A percentile compares a stretch with the other conserved stretches of the same genome.
These are phyloP conservation scores for Luscinia megarhynchos DNA, from an alignment of 2,797 vertebrate species.

Conservation along the genomic window DNA sequence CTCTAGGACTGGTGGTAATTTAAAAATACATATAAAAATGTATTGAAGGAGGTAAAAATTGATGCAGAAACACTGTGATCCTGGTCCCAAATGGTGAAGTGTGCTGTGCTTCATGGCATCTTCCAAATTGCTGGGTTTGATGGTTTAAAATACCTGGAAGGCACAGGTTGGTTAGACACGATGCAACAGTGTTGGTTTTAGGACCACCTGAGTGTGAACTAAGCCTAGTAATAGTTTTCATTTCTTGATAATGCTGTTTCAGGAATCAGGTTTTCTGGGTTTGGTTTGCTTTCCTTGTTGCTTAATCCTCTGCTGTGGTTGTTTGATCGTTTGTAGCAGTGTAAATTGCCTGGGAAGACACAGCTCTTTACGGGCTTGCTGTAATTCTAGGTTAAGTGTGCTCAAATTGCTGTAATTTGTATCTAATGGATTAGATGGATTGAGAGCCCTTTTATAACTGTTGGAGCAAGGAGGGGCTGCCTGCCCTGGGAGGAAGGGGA, in stretches of 20 bases:
- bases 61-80: background rate
- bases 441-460: conserved; percentile 3
- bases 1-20: background rate
- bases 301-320: background rate
- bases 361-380: background rate
- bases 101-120: background rate
- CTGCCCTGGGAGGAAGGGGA: background rate
- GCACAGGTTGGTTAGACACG: background rate
- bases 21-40: background rate
- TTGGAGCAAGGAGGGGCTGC: background rate
- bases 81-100: background rate
- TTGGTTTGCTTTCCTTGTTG: background rate
- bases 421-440: conserved; percentile 34
- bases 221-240: background rate
- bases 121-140: no score
- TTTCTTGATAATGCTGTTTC: background rate
- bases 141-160: background rate
- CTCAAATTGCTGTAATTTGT: conserved; percentile 50
- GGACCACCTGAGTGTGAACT: background rate
- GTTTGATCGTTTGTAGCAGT: background rate
- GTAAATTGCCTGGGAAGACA: conserved; percentile 22
- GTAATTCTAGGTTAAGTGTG: conserved; percentile 46
- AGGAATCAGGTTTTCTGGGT: background rate
- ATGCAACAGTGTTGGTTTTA: background rate
- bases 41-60: background rate